A percentile compares a stretch with the other conserved stretches of the same genome.
These are phyloP conservation scores for Thunnus albacares DNA, from an alignment of 2,797 vertebrate species.

Conservation along the genomic window DNA sequence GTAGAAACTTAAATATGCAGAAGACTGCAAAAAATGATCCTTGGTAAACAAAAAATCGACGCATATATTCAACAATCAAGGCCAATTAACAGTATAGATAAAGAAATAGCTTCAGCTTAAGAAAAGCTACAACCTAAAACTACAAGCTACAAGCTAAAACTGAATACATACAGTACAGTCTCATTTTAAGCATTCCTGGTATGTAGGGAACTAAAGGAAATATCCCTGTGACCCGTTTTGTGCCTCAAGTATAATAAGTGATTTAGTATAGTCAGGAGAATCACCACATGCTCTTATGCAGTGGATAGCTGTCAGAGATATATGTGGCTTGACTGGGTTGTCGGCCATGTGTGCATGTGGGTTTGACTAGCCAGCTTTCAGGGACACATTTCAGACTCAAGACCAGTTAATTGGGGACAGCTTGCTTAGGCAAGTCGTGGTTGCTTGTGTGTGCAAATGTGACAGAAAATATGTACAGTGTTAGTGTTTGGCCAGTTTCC, in stretches of 20 bases:
- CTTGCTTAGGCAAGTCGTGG: not conserved
- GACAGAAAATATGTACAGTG: not conserved
- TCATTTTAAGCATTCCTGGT: not conserved
- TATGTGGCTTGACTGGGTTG: constrained; percentile 19
- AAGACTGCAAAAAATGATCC: not conserved
- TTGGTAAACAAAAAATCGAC: too few relatives aligned
- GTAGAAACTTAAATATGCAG: not conserved
- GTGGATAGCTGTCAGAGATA: constrained; percentile 42
- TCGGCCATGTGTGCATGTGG: constrained; percentile 19
- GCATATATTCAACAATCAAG: not conserved
- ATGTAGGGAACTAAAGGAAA: constrained; percentile 8
- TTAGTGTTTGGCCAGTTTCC: constrained; percentile 6
- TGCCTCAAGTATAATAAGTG: constrained; percentile 12
- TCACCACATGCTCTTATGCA: constrained; percentile 44
- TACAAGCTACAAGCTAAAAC: not conserved
- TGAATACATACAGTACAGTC: not conserved
- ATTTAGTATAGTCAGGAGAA: constrained; percentile 33
- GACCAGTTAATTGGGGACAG: too few relatives aligned
- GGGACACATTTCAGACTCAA: too few relatives aligned
- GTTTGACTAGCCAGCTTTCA: too few relatives aligned
- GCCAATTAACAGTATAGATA: not conserved
- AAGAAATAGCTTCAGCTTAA: too few relatives aligned
- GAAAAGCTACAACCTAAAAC: too few relatives aligned
- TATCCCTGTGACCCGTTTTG: constrained; percentile 9
- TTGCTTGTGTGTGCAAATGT: constrained; percentile 19